phyloP scores from a whole-genome alignment of 2,113 vertebrate species.

The Acinonyx jubatus region DNA sequence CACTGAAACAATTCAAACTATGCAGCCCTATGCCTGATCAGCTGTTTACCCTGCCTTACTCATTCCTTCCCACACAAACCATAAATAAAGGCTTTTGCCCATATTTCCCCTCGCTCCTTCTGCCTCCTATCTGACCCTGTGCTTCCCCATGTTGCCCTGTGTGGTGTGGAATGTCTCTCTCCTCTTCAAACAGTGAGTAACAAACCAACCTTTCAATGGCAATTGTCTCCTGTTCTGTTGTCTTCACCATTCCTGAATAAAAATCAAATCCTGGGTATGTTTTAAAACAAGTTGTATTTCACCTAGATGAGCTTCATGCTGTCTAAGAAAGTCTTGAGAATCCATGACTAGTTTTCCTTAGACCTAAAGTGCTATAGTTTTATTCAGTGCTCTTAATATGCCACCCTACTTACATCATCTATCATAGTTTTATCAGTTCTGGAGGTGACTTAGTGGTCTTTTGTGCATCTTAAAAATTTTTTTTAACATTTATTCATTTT shows the following conservation, averaged over 20 bases:
- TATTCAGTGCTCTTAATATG: background rate
- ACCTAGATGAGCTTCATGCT: background rate
- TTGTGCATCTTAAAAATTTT: background rate
- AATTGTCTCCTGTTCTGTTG: background rate
- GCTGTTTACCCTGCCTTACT: background rate
- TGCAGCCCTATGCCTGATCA: background rate
- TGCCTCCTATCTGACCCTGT: background rate
- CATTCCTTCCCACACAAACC: background rate
- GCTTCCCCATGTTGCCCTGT: background rate
- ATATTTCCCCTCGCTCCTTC: background rate
- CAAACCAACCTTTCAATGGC: background rate
- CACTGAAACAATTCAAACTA: background rate
- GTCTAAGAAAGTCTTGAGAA: conserved; percentile 12
- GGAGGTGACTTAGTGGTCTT: background rate
- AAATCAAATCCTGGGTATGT: background rate
- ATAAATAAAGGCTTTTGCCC: background rate
- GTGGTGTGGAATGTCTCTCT: background rate
- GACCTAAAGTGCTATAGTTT: background rate
- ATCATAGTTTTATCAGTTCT: background rate
- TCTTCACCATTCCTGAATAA: background rate
- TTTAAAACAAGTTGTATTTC: conserved; percentile 37
- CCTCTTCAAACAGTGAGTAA: background rate
- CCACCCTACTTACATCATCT: background rate
- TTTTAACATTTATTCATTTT: too few species aligned
- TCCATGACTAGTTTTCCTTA: conserved; percentile 6